A percentile compares a stretch with the other conserved stretches of the same genome.
Evolutionary conservation across 1,140 invertebrate genomes (phyloP).

Genomic region (Ostrea edulis): DNA sequence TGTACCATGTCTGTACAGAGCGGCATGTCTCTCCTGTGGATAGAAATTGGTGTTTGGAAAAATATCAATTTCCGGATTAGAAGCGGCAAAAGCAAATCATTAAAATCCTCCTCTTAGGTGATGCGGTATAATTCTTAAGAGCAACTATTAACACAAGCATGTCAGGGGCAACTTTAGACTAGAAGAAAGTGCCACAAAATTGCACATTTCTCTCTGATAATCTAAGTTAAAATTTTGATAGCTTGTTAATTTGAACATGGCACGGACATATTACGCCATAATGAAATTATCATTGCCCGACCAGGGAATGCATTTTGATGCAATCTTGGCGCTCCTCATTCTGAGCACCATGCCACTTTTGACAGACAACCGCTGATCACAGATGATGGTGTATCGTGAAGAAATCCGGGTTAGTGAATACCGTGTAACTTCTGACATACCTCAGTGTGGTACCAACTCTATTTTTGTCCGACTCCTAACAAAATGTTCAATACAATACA

Average conservation of each 20-base stretch:
- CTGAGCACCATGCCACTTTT: not conserved
- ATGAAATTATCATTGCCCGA: not conserved
- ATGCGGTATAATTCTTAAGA: not conserved
- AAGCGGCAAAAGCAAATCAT: not conserved
- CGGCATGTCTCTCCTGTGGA: not conserved
- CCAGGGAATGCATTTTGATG: not conserved
- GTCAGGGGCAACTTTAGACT: not conserved
- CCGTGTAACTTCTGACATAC: not conserved
- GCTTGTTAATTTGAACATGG: not conserved
- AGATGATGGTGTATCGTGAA: not conserved
- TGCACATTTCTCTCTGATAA: not conserved
- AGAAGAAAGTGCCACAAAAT: not conserved
- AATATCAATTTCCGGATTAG: not conserved
- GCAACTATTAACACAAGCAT: not conserved
- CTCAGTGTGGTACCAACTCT: not conserved
- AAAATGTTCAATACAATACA: no score
- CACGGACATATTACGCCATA: no score
- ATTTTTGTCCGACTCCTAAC: not conserved
- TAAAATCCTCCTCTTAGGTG: not conserved
- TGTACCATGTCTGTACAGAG: not conserved
- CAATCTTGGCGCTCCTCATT: slow-evolving; percentile 7
- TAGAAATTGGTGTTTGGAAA: not conserved
- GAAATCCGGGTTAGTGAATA: not conserved
- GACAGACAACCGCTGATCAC: slow-evolving; percentile 5
- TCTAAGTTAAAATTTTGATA: not conserved